Evolutionary conservation across 92 coral and sea anemone species (phyloP), one percentile per base, ranked within the genome.

Genomic region (Metridium senile): DNA sequence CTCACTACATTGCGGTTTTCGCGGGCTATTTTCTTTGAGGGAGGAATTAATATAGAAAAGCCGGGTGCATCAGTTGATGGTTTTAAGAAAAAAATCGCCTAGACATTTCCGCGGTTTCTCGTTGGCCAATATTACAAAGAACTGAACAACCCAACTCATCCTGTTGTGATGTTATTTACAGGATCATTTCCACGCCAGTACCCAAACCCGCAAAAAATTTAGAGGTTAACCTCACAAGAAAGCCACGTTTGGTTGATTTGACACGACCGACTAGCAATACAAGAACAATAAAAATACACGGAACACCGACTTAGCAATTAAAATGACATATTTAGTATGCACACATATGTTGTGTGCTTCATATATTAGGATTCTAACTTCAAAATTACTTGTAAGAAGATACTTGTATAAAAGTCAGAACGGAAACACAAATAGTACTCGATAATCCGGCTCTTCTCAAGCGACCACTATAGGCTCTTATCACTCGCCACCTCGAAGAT

Each of bases 401-500:
- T 70, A 79, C 84, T 79, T 20, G 73, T 57, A 62, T 53, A 66
- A 46, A 68, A 61, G 74, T 68, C 76, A 71, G 68, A 58, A 33
- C 84, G 84, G 84, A 79, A 79, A 58, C 84, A 70, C 70, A 69
- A 79, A 79, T 66, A 79, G 33, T 35, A 30, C 70, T 70, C 70
- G 84, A 79, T 68, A 79, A 68, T 70, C 84, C 76, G 74, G 69
- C 76, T 63, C 61, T 70, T 63, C 76, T 63, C 52, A 64, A 68
- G 84, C 84, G 64, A 65, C 68, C 76, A 70, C 84, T 79, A 67
- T 77, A 79, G 59, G 68, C 66, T 63, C 84, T 79, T 68, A 79
- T 79, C 84, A 66, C 67, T 79, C 79, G 71, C 69, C 79, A 78
- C 91, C 84, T 82, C 49, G 74, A 31, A 73, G 81, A 56, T 65